These are phyloP conservation scores for Lytechinus variegatus DNA, from an alignment of 35 echinoderm and acorn worm species.

Conservation along the genomic window DNA sequence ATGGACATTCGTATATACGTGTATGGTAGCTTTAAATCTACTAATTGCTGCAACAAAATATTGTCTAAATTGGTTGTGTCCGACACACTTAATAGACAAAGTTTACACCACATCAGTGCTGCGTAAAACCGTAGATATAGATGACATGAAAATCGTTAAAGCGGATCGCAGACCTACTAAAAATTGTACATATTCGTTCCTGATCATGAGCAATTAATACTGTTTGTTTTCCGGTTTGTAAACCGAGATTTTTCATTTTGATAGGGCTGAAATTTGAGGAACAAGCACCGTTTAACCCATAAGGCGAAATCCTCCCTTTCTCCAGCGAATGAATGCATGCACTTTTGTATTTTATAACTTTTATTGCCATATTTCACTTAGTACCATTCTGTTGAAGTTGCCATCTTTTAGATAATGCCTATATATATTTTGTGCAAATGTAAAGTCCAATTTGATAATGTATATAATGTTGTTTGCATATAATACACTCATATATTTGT, in stretches of 20 bases:
- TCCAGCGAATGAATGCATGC: not conserved
- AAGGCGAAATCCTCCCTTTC: too few species aligned
- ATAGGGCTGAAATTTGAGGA: too few species aligned
- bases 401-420: not conserved
- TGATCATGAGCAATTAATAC: not conserved
- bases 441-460: not conserved
- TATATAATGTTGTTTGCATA: not conserved
- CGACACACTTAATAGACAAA: not conserved
- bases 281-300: too few species aligned
- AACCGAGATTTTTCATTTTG: too few species aligned
- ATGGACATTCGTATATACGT: not conserved
- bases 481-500: not conserved
- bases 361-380: not conserved
- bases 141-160: not conserved
- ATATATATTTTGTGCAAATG: not conserved
- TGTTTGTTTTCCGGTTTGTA: too few species aligned
- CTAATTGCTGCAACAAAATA: not conserved
- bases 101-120: not conserved
- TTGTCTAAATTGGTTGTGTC: not conserved
- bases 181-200: not conserved
- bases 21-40: slow-evolving; percentile 13
- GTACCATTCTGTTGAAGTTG: too few species aligned
- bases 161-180: not conserved
- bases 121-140: not conserved
- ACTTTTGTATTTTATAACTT: not conserved